A percentile compares a stretch with the other conserved stretches of the same genome.
These are phyloP conservation scores for Drosophila carrolli DNA, from an alignment of 1,140 invertebrate genomes.

Conservation along the genomic window DNA sequence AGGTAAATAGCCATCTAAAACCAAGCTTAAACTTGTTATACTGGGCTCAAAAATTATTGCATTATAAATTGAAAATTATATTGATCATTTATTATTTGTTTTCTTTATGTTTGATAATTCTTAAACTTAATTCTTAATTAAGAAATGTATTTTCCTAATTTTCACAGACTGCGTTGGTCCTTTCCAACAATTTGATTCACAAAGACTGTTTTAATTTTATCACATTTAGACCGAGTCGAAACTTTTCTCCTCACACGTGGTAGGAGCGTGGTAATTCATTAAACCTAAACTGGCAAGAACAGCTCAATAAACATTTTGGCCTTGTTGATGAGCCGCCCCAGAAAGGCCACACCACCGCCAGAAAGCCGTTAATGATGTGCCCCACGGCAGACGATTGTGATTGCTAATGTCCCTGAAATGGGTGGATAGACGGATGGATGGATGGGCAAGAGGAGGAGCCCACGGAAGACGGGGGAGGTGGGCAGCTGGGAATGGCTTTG, in stretches of 20 bases:
- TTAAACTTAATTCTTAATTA: too few species aligned
- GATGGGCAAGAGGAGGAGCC: background rate
- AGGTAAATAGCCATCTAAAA: background rate
- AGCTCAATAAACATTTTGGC: conserved; percentile 58
- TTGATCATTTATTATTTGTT: background rate
- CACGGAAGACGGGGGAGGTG: conserved; percentile 2
- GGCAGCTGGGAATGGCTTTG: conserved; percentile 42
- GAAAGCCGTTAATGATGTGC: conserved; percentile 74
- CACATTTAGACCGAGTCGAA: conserved; percentile 38
- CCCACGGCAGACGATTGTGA: conserved; percentile 67
- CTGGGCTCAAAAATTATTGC: too few species aligned
- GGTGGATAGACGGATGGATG: conserved; percentile 25
- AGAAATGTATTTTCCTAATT: too few species aligned
- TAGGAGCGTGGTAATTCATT: conserved; percentile 62
- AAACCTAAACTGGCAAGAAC: conserved; percentile 55
- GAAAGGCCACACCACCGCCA: conserved; percentile 36
- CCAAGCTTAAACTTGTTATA: too few species aligned
- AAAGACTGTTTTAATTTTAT: conserved; percentile 20
- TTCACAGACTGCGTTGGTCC: too few species aligned
- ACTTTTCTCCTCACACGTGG: conserved; percentile 32
- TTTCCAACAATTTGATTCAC: too few species aligned
- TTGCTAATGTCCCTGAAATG: conserved; percentile 60
- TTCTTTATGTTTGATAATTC: too few species aligned
- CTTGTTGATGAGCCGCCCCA: conserved; percentile 35
- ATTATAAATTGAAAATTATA: too few species aligned